phyloP scores from a whole-genome alignment of 2,797 vertebrate genomes.

The Lophotriccus pileatus region DNA sequence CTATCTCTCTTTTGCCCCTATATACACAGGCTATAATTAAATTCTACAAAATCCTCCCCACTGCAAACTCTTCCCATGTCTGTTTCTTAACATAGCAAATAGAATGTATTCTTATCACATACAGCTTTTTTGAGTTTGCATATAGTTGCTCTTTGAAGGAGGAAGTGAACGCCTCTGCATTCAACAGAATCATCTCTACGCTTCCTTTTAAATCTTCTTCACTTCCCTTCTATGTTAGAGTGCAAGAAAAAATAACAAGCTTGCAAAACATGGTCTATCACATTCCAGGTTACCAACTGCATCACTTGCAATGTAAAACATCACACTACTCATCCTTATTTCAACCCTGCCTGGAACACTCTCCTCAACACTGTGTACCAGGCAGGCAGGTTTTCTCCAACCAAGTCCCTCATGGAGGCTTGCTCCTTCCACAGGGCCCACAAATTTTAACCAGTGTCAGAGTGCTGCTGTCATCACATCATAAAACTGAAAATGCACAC shows the following conservation, averaged over 20 bases:
- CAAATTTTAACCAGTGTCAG: slow-evolving; percentile 44
- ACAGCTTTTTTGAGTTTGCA: neutral
- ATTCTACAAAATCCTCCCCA: neutral
- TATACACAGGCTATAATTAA: neutral
- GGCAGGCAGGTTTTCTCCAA: neutral
- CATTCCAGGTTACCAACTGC: neutral
- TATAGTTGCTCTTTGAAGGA: neutral
- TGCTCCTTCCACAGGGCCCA: neutral
- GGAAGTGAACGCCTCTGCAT: fast-evolving
- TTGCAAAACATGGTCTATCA: neutral
- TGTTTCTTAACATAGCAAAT: neutral
- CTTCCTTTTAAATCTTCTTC: neutral
- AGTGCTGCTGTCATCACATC: neutral
- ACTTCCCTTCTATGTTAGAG: neutral
- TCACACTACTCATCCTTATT: neutral
- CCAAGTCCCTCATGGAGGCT: neutral
- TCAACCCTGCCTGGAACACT: neutral
- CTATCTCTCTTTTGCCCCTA: neutral
- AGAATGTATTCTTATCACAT: neutral
- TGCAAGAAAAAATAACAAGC: neutral
- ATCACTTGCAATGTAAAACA: neutral
- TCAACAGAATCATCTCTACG: neutral
- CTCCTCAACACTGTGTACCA: neutral
- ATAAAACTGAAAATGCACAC: slow-evolving; percentile 45
- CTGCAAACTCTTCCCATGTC: neutral